phyloP scores from a whole-genome alignment of 2,888 invertebrate genomes.

The Tethea ocularis region DNA sequence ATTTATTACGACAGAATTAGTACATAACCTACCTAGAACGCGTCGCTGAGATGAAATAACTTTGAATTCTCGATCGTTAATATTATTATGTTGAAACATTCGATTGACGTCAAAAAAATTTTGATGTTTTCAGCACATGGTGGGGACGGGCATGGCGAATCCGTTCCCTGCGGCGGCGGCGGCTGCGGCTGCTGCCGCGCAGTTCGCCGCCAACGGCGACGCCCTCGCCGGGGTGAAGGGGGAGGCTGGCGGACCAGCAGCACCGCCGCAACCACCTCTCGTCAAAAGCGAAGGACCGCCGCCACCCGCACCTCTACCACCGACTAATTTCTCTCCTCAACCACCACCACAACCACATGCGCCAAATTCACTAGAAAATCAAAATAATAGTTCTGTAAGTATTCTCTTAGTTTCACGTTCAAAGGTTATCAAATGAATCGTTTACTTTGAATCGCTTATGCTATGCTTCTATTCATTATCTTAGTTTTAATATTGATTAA shows the following conservation, averaged over 20 bases:
- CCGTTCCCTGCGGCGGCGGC: slow-evolving; percentile 87
- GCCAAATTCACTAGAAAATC: slow-evolving; percentile 85
- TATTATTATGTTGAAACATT: not conserved
- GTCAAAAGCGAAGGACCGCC: slow-evolving; percentile 82
- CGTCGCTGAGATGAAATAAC: slow-evolving; percentile 60
- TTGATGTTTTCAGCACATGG: slow-evolving; percentile 92
- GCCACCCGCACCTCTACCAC: slow-evolving; percentile 71
- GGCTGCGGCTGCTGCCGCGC: slow-evolving; percentile 85
- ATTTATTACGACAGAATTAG: slow-evolving; percentile 78
- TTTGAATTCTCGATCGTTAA: slow-evolving; percentile 41
- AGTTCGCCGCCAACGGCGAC: slow-evolving; percentile 82
- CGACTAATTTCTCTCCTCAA: slow-evolving; percentile 77
- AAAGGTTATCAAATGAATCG: slow-evolving; percentile 9
- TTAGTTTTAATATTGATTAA: too few species aligned
- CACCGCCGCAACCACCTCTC: slow-evolving; percentile 70
- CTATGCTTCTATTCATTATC: not conserved
- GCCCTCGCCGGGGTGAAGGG: slow-evolving; percentile 81
- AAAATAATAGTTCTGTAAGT: slow-evolving; percentile 75
- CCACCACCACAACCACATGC: slow-evolving; percentile 68
- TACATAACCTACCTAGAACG: slow-evolving; percentile 52
- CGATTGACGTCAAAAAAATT: not conserved
- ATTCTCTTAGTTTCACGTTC: not conserved
- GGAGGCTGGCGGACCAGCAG: slow-evolving; percentile 68
- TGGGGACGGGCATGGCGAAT: slow-evolving; percentile 94
- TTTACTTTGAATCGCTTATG: not conserved